A percentile compares a stretch with the other conserved stretches of the same genome.
Conservation (phyloP, 2,113 vertebrate species). For the Dipodomys merriami region DNA sequence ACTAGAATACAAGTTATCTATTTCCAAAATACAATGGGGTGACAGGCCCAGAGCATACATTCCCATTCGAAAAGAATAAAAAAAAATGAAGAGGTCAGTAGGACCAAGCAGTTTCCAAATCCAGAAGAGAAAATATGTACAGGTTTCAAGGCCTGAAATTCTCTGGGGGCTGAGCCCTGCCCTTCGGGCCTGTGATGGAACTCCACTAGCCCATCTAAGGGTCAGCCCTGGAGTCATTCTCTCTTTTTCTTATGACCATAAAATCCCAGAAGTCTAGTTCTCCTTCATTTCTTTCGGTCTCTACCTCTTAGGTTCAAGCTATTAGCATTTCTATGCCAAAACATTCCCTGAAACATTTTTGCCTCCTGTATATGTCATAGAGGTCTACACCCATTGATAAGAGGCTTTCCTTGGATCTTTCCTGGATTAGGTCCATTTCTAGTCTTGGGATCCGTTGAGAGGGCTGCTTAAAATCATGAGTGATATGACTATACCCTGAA, state of each 20-base stretch:
- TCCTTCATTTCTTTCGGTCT: background rate
- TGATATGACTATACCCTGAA: background rate
- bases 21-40: background rate
- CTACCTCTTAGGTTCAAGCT: background rate
- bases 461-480: background rate
- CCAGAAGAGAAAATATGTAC: background rate
- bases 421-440: background rate
- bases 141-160: slow-evolving; percentile 5
- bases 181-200: background rate
- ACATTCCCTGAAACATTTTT: background rate
- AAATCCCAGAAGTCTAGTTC: background rate
- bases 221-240: background rate
- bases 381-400: background rate
- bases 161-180: background rate
- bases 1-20: background rate
- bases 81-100: background rate
- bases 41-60: background rate
- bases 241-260: background rate
- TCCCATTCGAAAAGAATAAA: background rate
- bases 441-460: background rate
- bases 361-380: background rate
- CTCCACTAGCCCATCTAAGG: no score
- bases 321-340: background rate
- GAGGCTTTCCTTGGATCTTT: background rate
- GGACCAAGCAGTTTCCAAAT: background rate